Percentiles rank a stretch among this genome's conserved stretches.
Conservation (phyloP, 2,113 vertebrate genomes). For the Octodon degus region DNA sequence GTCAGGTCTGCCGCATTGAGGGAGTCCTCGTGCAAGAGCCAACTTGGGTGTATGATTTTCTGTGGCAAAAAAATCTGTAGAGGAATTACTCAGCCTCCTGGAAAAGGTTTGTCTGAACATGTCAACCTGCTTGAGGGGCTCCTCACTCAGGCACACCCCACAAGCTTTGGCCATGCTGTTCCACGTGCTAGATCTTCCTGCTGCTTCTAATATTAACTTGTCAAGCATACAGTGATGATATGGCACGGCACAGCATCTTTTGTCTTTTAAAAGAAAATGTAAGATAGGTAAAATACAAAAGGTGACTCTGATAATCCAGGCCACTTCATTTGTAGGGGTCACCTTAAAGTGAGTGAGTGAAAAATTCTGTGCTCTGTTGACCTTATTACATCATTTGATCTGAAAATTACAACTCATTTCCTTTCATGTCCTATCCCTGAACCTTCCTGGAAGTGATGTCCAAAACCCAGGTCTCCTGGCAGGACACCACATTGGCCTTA, state of each 20-base stretch:
- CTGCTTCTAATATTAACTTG: neutral
- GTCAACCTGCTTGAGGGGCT: too few relatives aligned
- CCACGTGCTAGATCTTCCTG: too few relatives aligned
- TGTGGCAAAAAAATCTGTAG: too few relatives aligned
- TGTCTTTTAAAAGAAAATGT: neutral
- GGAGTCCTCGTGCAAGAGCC: too few relatives aligned
- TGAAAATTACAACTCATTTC: slow-evolving; percentile 33
- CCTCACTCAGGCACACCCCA: too few relatives aligned
- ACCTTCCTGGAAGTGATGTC: slow-evolving; percentile 15
- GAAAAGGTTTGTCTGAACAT: too few relatives aligned
- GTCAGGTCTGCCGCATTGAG: too few relatives aligned
- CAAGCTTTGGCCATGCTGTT: too few relatives aligned
- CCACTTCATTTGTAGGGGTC: neutral
- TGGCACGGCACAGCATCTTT: neutral
- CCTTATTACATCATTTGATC: neutral
- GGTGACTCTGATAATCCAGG: neutral
- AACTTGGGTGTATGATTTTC: too few relatives aligned
- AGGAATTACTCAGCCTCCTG: too few relatives aligned
- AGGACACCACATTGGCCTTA: neutral
- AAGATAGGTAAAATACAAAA: neutral
- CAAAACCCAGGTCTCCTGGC: slow-evolving; percentile 19
- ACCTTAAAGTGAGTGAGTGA: neutral
- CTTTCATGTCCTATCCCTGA: neutral
- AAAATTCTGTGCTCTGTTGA: neutral
- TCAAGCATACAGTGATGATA: neutral